Conservation (phyloP, 2,113 vertebrate genomes). For the Bostrychus sinensis region DNA sequence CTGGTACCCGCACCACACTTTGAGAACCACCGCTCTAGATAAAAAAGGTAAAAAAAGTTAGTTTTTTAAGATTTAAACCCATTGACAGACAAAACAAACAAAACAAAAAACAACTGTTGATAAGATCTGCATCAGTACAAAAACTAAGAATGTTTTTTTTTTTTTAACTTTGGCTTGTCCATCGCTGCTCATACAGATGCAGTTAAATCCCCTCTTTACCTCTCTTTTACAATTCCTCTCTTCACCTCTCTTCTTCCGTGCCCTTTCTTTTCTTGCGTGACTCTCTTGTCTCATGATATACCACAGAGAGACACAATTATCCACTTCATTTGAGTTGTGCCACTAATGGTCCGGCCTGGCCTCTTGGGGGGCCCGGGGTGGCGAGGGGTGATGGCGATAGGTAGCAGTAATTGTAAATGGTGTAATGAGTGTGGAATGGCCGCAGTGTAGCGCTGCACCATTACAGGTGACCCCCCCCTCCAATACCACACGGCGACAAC, state of each 20-base stretch:
- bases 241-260: constrained; percentile 25
- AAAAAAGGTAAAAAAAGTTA: too few species aligned
- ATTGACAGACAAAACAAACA: too few species aligned
- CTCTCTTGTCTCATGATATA: constrained; percentile 76
- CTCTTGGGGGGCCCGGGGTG: constrained; percentile 62
- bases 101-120: too few species aligned
- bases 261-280: constrained; percentile 51
- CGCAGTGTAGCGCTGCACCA: constrained; percentile 69
- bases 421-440: constrained; percentile 81
- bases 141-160: too few species aligned
- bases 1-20: too few species aligned
- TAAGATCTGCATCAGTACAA: too few species aligned
- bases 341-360: constrained; percentile 80
- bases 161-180: background rate
- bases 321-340: constrained; percentile 83
- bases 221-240: constrained; percentile 33
- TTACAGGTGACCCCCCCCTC: constrained; percentile 77
- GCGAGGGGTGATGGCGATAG: constrained; percentile 58
- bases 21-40: too few species aligned
- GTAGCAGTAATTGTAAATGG: constrained; percentile 82
- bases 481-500: constrained; percentile 58
- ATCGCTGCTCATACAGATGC: background rate
- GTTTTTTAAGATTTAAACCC: too few species aligned
- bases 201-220: constrained; percentile 16
- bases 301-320: constrained; percentile 83